These are phyloP conservation scores for Salpingus planirostris DNA, from an alignment of 2,888 invertebrate species.

Conservation along the genomic window DNA sequence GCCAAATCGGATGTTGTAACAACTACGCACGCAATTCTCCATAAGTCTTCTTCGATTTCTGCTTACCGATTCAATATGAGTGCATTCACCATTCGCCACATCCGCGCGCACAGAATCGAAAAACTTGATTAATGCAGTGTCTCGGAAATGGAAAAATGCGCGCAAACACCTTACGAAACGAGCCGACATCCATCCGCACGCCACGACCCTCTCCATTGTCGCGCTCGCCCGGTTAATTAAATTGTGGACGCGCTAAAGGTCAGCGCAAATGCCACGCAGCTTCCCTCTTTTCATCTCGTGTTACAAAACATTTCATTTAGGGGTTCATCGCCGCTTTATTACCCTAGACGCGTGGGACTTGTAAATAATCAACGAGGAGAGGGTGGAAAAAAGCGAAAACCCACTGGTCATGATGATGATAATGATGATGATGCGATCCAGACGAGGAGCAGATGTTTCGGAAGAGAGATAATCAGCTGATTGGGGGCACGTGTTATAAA, in stretches of 20 bases:
- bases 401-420: no score
- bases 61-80: conserved; percentile 23
- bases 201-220: no score
- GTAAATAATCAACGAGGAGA: no score
- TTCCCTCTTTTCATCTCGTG: conserved; percentile 23
- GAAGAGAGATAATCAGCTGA: conserved; percentile 23
- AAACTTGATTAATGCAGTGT: no score
- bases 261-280: conserved; percentile 33
- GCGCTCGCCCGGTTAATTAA: no score
- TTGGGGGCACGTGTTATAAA: conserved; percentile 17
- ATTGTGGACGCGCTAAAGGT: conserved; percentile 27
- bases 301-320: conserved; percentile 31
- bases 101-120: conserved; percentile 14
- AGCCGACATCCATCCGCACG: no score
- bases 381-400: no score
- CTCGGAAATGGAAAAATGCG: no score
- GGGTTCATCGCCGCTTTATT: conserved; percentile 23
- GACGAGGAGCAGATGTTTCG: conserved; percentile 21
- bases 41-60: conserved; percentile 25
- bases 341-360: conserved; percentile 25
- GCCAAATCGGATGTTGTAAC: conserved; percentile 18
- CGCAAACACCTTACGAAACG: no score
- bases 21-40: conserved; percentile 17
- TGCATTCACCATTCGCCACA: conserved; percentile 22
- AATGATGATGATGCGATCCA: no score